Evolutionary conservation across 2,113 vertebrate species (phyloP).

Genomic region (Laticauda laticaudata): DNA sequence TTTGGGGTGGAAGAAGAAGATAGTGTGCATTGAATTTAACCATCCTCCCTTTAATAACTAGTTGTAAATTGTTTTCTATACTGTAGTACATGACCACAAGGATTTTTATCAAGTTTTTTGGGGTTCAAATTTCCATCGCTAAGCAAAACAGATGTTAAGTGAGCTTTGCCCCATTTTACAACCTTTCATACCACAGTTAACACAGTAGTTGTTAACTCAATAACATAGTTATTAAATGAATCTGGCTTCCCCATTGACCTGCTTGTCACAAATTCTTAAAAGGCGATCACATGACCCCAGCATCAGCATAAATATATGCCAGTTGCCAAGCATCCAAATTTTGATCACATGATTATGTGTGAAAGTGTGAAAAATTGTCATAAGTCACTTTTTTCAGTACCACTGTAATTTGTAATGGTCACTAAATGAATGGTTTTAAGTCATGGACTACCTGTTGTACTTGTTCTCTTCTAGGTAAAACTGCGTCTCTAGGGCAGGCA

Average conservation of each 20-base stretch:
- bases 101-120: not conserved
- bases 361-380: not conserved
- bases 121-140: not conserved
- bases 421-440: too few species aligned
- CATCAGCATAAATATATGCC: not conserved
- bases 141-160: not conserved
- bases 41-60: not conserved
- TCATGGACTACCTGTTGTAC: not conserved
- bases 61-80: not conserved
- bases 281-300: too few species aligned
- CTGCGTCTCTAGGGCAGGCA: not conserved
- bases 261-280: too few species aligned
- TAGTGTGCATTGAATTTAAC: not conserved
- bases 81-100: not conserved
- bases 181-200: not conserved
- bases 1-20: not conserved
- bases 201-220: too few species aligned
- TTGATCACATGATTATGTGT: not conserved
- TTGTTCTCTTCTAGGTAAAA: not conserved
- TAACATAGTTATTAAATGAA: too few species aligned
- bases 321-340: not conserved
- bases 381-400: too few species aligned
- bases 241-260: too few species aligned
- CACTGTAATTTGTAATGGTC: too few species aligned
- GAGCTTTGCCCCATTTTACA: not conserved